Conservation (phyloP, 2,888 invertebrate genomes). For the Cephus spinipes region DNA sequence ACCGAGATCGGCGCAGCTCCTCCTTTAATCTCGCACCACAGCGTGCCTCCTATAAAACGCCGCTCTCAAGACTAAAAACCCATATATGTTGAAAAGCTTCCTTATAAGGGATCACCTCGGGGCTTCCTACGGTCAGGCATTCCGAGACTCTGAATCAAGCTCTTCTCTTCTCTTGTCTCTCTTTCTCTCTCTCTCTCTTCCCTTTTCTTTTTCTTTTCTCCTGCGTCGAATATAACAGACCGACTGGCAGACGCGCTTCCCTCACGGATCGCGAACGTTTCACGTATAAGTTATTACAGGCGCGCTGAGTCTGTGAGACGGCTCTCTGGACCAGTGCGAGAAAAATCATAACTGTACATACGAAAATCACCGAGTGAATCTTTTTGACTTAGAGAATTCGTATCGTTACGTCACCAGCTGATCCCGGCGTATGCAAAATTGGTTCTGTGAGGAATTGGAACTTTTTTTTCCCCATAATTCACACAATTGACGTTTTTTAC, state of each 20-base stretch:
- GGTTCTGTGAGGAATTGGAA: not conserved
- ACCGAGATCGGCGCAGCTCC: not conserved
- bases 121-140: slow-evolving; percentile 45
- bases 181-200: not conserved
- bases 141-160: slow-evolving; percentile 46
- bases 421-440: not conserved
- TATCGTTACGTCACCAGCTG: not conserved
- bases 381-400: not conserved
- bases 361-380: slow-evolving; percentile 38
- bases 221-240: slow-evolving; percentile 26
- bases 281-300: slow-evolving; percentile 18
- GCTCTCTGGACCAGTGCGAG: not conserved
- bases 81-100: slow-evolving; percentile 46
- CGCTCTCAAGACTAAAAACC: slow-evolving; percentile 40
- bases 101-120: slow-evolving; percentile 42
- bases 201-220: slow-evolving; percentile 16
- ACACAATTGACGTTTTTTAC: not conserved
- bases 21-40: not conserved
- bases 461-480: not conserved
- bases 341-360: slow-evolving; percentile 46
- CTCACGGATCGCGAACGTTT: not conserved
- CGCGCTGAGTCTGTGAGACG: not conserved
- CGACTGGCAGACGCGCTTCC: not conserved
- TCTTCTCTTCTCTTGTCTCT: not conserved
- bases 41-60: not conserved